Base-by-base conservation (phyloP, 2,113 vertebrate species). In the Plotosus lineatus region DNA sequence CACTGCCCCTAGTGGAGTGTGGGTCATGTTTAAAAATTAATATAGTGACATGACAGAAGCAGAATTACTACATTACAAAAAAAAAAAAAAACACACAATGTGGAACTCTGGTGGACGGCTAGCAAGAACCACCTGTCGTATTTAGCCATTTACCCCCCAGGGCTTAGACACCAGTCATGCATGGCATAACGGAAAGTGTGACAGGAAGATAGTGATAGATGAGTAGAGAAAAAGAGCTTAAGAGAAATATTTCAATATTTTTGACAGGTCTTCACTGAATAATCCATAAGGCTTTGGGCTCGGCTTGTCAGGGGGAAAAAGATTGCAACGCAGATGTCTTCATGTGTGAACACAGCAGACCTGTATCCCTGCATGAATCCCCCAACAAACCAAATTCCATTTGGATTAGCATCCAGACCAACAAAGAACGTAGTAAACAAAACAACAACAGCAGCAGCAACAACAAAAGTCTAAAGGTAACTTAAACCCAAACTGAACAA, bases 201-300 rank as follows among this genome's bases (percentile, higher is more conserved):
- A 71, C 36, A 60, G 38, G 23, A 58, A 69, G 50, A 42, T 4
- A 36, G 65, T 36, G 36, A 58, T n/a, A 50, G 40, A 77, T 51
- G 48, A 51, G 46, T 10, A 36, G 46, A 51, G 46, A 4, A 28
- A 73, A 31, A 73, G 17, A 21, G 33, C 28, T 21, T 28, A n/a
- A 58, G 66, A 33, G 51, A 71, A 68, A 61, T 28, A n/a, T 31
- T 73, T 73, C 69, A 36, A 73, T 50, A 50, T 73, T 73, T 40
- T 61, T 81, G 78, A 73, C 75, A 69, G 36, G 36, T n/a, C 56
- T 79, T 58, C 76, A 63, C 28, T 72, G 80, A 85, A 82, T 79
- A 85, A 85, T 58, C 63, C 83, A 78, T 68, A 74, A 73, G 44
- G 51, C 44, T 69, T 38, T 79, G 65, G 69, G 55, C 71, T 83